These are phyloP conservation scores for Empidonax traillii DNA, from an alignment of 2,113 vertebrate species.

Conservation along the genomic window DNA sequence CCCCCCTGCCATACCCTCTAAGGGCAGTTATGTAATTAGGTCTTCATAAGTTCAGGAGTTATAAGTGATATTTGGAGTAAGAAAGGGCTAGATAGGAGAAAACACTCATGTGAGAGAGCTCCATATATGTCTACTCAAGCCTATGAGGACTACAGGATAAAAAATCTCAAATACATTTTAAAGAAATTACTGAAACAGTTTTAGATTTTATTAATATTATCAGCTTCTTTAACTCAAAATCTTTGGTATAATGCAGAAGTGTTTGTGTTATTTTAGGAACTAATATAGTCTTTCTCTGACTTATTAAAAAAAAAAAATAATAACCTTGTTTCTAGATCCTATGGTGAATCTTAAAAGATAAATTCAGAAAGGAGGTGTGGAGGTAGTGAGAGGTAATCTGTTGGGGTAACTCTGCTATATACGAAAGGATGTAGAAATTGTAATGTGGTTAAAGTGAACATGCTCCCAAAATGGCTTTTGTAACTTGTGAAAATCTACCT, in stretches of 20 bases:
- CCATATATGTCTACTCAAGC: background rate
- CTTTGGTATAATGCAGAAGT: background rate
- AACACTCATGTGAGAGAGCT: background rate
- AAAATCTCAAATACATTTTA: background rate
- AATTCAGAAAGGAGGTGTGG: background rate
- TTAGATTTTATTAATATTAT: background rate
- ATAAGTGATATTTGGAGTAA: background rate
- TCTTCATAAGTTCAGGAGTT: background rate
- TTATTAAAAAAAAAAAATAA: background rate
- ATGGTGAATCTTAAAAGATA: background rate
- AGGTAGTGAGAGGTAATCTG: background rate
- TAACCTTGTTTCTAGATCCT: background rate
- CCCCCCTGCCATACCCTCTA: background rate
- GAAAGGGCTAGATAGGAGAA: background rate
- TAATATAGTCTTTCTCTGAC: background rate
- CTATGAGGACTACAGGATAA: background rate
- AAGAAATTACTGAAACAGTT: background rate
- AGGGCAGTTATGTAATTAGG: background rate
- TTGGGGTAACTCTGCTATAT: no score
- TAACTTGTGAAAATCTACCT: no score
- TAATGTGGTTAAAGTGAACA: no score
- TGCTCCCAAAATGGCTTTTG: no score
- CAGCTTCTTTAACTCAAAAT: background rate
- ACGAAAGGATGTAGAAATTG: no score
- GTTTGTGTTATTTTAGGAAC: fast-evolving